Evolutionary conservation across 2,113 vertebrate species (phyloP).

Genomic region (Nyctibius bracteatus): DNA sequence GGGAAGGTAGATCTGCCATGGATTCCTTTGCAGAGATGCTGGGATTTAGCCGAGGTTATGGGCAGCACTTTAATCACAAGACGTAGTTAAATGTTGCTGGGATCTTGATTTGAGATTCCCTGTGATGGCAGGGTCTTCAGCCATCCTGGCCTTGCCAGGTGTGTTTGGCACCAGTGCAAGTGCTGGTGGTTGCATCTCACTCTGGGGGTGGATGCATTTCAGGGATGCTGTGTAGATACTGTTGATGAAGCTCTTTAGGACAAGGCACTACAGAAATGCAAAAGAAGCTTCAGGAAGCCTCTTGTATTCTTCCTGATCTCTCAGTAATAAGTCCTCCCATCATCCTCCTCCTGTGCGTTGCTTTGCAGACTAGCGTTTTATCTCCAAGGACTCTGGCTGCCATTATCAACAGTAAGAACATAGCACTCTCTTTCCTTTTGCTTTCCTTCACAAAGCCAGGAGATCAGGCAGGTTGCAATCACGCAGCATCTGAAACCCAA

Average conservation of each 20-base stretch:
- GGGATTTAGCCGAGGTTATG: not conserved
- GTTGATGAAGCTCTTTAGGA: not conserved
- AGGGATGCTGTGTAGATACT: not conserved
- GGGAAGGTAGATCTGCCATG: not conserved
- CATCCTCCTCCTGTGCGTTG: not conserved
- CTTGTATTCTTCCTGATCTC: not conserved
- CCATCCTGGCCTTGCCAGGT: not conserved
- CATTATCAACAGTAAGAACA: not conserved
- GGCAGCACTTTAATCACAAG: not conserved
- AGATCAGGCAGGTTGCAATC: not conserved
- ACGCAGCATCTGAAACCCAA: not conserved
- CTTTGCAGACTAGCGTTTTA: not conserved
- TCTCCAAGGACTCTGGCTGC: not conserved
- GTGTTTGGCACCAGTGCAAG: accelerated
- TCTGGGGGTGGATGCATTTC: not conserved
- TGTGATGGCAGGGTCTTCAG: not conserved
- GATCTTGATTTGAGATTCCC: not conserved
- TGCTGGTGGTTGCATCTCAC: not conserved
- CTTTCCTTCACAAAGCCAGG: not conserved
- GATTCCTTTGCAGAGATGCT: not conserved
- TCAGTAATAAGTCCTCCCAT: not conserved
- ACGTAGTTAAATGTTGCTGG: not conserved
- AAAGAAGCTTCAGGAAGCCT: constrained; percentile 41
- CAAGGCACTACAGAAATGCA: not conserved
- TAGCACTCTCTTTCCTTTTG: not conserved